Base-by-base conservation (phyloP, 1,140 invertebrate genomes). In the Drosophila watanabei region DNA sequence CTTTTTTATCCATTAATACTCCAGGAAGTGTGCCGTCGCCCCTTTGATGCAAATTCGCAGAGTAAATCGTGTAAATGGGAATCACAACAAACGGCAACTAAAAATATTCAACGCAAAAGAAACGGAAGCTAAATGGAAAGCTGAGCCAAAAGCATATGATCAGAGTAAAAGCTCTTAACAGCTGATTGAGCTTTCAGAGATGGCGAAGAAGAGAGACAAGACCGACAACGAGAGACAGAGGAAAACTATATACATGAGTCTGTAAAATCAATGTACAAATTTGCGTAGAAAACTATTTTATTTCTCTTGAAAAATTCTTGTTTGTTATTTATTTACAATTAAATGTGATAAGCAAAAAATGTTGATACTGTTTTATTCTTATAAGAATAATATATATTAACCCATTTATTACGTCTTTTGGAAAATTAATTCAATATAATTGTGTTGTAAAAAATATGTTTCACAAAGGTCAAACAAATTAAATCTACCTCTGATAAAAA, bases 31-130 rank as follows among this genome's bases (percentile, higher is more conserved):
- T 5, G 32, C 6, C 13, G 59, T 10, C 24, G 10, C 39, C 7
- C 13, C 20, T 60, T 60, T 63, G 18, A 14, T 30, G 13, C 8
- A n/a, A 35, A 28, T n/a, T 60, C n/a, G 9, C n/a, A 6, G 37
- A 58, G 30, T 14, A 10, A 57, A 51, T 16, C 30, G 63, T 69
- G 18, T 37, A 46, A 62, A 35, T 20, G 8, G 37, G 24, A 39
- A 79, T 24, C 75, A 79, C 75, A 79, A 79, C 75, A 78, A 68
- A 48, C 65, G 10, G 33, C 32, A 70, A 79, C 75, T 79, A 43
- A 70, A 76, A 64, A 65, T 48, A 54, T n/a, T 32, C 13, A 52
- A 52, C 54, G 66, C 35, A 51, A 69, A 48, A 69, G 11, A 35
- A 43, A 35, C 11, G 2, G 7, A 32, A 32, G 9, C 13, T 18